phyloP scores from a whole-genome alignment of 2,797 vertebrate species.

The Iguana delicatissima region DNA sequence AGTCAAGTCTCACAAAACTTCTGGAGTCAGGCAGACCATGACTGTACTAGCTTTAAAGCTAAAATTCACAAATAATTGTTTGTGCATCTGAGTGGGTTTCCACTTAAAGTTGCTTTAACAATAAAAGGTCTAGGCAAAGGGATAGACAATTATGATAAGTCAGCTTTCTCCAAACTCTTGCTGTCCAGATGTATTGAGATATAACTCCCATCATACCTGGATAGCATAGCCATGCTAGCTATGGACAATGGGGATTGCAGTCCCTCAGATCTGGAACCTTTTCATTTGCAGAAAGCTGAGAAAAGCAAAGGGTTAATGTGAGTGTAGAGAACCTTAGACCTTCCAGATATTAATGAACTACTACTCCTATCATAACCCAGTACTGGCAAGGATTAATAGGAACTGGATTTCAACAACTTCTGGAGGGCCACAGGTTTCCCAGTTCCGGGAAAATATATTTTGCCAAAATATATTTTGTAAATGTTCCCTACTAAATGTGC shows the following conservation, averaged over 20 bases:
- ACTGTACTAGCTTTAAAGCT: neutral
- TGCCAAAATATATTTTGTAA: no score
- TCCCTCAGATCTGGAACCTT: neutral
- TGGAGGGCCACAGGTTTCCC: neutral
- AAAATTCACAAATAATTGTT: neutral
- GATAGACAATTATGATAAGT: neutral
- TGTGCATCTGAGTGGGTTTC: neutral
- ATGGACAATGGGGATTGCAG: neutral
- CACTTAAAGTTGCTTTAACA: neutral
- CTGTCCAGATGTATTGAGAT: neutral
- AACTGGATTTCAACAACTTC: neutral
- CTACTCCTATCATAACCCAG: neutral
- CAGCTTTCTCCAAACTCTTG: neutral
- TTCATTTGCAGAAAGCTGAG: neutral
- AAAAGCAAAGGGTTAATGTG: neutral
- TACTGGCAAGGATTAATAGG: neutral
- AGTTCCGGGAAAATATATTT: neutral
- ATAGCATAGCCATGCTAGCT: neutral
- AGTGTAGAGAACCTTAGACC: neutral
- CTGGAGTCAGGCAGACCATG: no score
- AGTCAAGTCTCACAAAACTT: neutral
- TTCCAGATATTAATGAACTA: neutral
- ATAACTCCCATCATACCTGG: neutral
- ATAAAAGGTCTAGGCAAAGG: neutral
- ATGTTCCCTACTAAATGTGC: neutral